These are phyloP conservation scores for Theretra japonica DNA, from an alignment of 2,888 invertebrate species.

Conservation along the genomic window DNA sequence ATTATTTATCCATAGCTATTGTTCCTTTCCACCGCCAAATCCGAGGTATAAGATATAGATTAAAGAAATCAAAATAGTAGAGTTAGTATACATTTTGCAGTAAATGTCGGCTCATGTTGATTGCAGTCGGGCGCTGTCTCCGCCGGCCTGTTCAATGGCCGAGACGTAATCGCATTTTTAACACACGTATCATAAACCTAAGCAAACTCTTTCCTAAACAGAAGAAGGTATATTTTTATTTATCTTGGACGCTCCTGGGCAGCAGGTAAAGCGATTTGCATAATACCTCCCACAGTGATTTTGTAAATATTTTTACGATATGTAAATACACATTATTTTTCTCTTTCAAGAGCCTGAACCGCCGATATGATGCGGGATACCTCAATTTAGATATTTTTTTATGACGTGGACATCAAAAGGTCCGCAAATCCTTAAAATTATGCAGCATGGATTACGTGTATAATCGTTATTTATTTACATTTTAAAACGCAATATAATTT, in stretches of 20 bases:
- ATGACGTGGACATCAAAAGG: constrained; percentile 3
- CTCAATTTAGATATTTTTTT: constrained; percentile 17
- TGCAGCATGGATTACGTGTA: not conserved
- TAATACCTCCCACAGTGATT: constrained; percentile 80
- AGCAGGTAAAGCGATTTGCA: constrained; percentile 83
- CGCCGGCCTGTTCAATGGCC: constrained; percentile 70
- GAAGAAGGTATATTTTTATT: constrained; percentile 72
- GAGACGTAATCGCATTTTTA: constrained; percentile 74
- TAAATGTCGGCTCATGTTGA: not conserved
- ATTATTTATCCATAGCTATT: no score
- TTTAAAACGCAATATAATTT: not conserved
- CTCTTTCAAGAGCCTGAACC: constrained; percentile 23
- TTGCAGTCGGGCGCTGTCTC: constrained; percentile 44
- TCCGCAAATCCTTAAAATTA: not conserved
- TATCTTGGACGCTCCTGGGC: constrained; percentile 68
- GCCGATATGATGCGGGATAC: constrained; percentile 1
- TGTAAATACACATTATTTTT: constrained; percentile 38
- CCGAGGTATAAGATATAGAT: no score
- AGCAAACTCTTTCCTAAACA: constrained; percentile 66
- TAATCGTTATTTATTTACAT: not conserved
- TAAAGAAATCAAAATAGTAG: no score
- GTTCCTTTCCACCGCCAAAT: no score
- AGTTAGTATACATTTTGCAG: not conserved
- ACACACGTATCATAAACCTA: constrained; percentile 80
- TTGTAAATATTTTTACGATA: constrained; percentile 51